A percentile compares a stretch with the other conserved stretches of the same genome.
Conservation (phyloP, 2,797 vertebrate species). For the Glyptemys insculpta region DNA sequence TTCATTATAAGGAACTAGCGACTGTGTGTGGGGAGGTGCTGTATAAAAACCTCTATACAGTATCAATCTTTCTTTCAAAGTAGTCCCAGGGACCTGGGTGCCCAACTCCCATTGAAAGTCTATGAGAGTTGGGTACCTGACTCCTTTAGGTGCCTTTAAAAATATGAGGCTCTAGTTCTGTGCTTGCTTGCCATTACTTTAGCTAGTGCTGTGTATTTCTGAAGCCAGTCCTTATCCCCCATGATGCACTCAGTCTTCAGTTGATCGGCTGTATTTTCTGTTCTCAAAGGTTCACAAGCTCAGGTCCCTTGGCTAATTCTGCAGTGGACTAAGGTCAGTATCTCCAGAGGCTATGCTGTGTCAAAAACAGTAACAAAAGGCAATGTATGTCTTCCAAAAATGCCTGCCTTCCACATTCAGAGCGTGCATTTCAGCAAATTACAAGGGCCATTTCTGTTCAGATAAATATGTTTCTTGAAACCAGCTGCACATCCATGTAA, state of each 20-base stretch:
- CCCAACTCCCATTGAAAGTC: rapidly evolving
- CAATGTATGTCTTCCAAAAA: slow-evolving; percentile 60
- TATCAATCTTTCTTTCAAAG: background rate
- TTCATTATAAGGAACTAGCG: background rate
- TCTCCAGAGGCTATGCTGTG: background rate
- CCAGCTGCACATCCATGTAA: slow-evolving; percentile 64
- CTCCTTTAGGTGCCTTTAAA: rapidly evolving
- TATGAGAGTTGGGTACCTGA: background rate
- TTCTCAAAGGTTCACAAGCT: background rate
- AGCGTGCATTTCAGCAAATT: slow-evolving; percentile 59
- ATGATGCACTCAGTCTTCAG: background rate
- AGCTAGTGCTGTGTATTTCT: background rate
- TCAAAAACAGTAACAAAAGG: slow-evolving; percentile 54
- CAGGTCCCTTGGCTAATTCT: background rate
- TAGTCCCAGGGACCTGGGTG: background rate
- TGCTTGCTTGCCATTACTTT: background rate
- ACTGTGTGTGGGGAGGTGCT: background rate
- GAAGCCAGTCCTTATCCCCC: background rate
- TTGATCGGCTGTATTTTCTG: background rate
- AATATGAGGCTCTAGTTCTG: background rate
- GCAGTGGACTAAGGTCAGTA: rapidly evolving
- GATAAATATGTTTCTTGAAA: slow-evolving; percentile 63
- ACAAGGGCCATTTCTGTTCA: slow-evolving; percentile 75
- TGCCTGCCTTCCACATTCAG: slow-evolving; percentile 40
- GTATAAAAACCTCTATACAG: background rate